Percentiles rank a stretch among this genome's conserved stretches.
Conservation (phyloP, 2,888 invertebrate genomes). For the Calliopum simillimum region DNA sequence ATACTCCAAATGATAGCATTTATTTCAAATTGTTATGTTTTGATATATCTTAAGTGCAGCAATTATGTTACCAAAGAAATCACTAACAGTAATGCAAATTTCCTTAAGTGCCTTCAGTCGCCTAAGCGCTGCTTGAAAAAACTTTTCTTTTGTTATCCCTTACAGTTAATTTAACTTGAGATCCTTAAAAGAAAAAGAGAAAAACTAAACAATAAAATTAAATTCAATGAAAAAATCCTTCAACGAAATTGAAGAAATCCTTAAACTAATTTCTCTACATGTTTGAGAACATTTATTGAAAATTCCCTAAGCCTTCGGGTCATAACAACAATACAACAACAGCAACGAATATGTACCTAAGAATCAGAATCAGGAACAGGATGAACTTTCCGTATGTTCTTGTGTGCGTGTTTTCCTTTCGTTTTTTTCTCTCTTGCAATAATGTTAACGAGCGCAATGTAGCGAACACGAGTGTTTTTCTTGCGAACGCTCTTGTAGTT, state of each 20-base stretch:
- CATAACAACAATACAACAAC: conserved; percentile 1
- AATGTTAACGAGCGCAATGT: conserved; percentile 36
- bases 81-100: too few species aligned
- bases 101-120: too few species aligned
- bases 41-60: too few species aligned
- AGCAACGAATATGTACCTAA: not conserved
- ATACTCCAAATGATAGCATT: too few species aligned
- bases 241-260: conserved; percentile 13
- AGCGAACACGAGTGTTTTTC: conserved; percentile 28
- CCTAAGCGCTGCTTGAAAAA: too few species aligned
- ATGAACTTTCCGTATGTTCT: not conserved
- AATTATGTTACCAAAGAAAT: too few species aligned
- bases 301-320: conserved; percentile 14
- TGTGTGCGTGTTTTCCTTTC: not conserved
- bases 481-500: not conserved
- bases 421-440: conserved; percentile 3
- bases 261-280: conserved; percentile 21
- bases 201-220: not conserved
- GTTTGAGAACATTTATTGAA: conserved; percentile 21
- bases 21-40: too few species aligned
- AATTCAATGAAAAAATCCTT: conserved; percentile 15
- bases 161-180: too few species aligned
- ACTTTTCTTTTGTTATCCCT: too few species aligned
- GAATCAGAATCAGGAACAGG: conserved; percentile 18
- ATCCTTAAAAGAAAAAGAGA: too few species aligned